phyloP scores from a whole-genome alignment of 2,113 vertebrate genomes.

The Mus spicilegus region DNA sequence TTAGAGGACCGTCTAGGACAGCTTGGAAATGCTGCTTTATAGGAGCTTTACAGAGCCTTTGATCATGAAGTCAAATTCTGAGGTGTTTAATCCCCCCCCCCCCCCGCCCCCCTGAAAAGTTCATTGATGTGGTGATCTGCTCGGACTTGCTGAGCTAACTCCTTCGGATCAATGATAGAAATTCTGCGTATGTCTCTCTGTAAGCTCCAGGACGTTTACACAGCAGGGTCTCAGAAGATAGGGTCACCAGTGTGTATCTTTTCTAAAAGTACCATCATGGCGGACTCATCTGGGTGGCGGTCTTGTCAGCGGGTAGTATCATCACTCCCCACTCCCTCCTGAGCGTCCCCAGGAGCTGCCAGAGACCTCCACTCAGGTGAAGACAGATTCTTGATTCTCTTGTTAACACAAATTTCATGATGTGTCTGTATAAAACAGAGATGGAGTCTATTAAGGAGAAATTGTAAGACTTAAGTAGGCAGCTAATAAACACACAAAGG shows the following conservation, averaged over 20 bases:
- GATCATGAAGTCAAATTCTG: neutral
- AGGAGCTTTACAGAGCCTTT: neutral
- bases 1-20: neutral
- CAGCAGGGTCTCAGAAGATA: neutral
- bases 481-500: neutral
- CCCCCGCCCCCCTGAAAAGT: neutral
- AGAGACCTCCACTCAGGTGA: neutral
- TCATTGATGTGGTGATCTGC: neutral
- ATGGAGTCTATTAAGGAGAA: neutral
- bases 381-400: neutral
- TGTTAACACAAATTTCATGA: neutral
- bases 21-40: neutral
- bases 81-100: neutral
- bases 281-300: neutral
- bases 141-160: constrained; percentile 2
- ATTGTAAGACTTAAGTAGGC: neutral
- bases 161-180: neutral
- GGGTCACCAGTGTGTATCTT: neutral
- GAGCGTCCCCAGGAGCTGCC: neutral
- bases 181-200: neutral
- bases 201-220: neutral
- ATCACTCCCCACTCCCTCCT: accelerated
- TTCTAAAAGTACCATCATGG: neutral
- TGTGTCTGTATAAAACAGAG: neutral
- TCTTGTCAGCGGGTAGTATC: neutral